Percentiles rank a stretch among this genome's conserved stretches.
Conservation (phyloP, 2,888 invertebrate genomes). For the Limnephilus marmoratus region DNA sequence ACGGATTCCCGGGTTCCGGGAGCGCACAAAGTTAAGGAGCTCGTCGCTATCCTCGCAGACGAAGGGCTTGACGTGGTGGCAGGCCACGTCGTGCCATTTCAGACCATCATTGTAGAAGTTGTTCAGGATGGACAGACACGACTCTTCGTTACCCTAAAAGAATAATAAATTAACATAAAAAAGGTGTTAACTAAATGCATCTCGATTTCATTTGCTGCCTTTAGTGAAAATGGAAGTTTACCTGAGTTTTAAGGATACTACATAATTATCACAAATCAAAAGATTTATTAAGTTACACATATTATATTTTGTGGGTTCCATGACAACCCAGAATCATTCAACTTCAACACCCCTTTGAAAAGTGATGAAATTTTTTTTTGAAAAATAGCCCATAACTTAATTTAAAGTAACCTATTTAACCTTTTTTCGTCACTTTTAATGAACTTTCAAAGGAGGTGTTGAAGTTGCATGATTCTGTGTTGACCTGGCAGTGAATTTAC, state of each 20-base stretch:
- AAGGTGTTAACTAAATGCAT: neutral
- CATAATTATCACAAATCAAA: neutral
- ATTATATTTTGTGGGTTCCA: too few relatives aligned
- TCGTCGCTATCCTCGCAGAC: slow-evolving; percentile 95
- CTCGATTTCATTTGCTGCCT: neutral
- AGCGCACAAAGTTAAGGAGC: slow-evolving; percentile 92
- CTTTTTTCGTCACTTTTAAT: too few relatives aligned
- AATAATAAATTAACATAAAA: slow-evolving; percentile 13
- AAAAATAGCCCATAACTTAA: too few relatives aligned
- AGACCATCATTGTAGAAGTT: slow-evolving; percentile 94
- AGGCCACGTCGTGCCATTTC: slow-evolving; percentile 93
- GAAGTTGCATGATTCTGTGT: too few relatives aligned
- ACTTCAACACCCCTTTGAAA: too few relatives aligned
- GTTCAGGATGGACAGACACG: slow-evolving; percentile 91
- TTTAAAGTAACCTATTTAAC: too few relatives aligned
- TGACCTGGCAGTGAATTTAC: too few relatives aligned
- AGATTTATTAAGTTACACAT: too few relatives aligned
- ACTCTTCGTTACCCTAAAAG: slow-evolving; percentile 91
- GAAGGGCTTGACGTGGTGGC: slow-evolving; percentile 91
- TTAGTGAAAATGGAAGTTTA: neutral
- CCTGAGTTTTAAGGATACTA: neutral
- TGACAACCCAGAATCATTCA: too few relatives aligned
- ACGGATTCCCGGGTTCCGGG: slow-evolving; percentile 91
- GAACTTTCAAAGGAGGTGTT: too few relatives aligned
- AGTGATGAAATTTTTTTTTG: too few relatives aligned